Base-by-base conservation (phyloP, 2,797 vertebrate genomes). In the Brachymystax lenok region DNA sequence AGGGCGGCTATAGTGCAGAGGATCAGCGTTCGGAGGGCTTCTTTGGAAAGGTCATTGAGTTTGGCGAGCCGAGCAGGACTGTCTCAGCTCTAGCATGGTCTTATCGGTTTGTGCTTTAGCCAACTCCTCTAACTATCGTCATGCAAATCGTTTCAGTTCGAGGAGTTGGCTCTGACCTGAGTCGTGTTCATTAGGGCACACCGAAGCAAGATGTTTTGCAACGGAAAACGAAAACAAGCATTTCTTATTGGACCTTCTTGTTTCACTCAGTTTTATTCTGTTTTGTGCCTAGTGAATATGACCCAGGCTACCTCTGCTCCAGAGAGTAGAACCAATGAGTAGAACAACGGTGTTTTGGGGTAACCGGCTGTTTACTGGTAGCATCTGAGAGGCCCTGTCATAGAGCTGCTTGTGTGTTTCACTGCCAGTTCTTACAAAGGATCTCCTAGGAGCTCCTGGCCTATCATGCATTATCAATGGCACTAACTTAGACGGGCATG, bases 341-440 rank as follows among this genome's bases (percentile, higher is more conserved):
- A 35, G 8, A 77, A 82, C 72, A 73, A 80, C 76, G 69, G 71
- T 17, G 74, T 82, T 88, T 86, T 64, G 74, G 46, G 82, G 72
- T 79, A 81, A 85, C 71, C 80, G 76, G 80, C 85, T 56, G 52
- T 56, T 56, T 56, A 5, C 40, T 46, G 14, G 17, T 54, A 84
- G 73, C 13, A 75, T 75, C 61, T 64, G 27, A 33, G 76, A 71
- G 66, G 77, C 83, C 46, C 69, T 16, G 70, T 74, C 76, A 46
- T 81, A 75, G 8, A 6, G 73, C 69, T 83, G 67, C 83, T 69
- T 86, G 78, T 79, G 76, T 40, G 40, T 81, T 85, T 83, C 76
- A 74, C 63, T 86, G 85, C 83, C 86, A 91, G 79, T 83, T 89
- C 83, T 85, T 88, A 86, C 76, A 87, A 78, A 88, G 74, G 77